A percentile compares a stretch with the other conserved stretches of the same genome.
phyloP scores from a whole-genome alignment of 2,888 invertebrate genomes.

The Pediacus dermestoides region DNA sequence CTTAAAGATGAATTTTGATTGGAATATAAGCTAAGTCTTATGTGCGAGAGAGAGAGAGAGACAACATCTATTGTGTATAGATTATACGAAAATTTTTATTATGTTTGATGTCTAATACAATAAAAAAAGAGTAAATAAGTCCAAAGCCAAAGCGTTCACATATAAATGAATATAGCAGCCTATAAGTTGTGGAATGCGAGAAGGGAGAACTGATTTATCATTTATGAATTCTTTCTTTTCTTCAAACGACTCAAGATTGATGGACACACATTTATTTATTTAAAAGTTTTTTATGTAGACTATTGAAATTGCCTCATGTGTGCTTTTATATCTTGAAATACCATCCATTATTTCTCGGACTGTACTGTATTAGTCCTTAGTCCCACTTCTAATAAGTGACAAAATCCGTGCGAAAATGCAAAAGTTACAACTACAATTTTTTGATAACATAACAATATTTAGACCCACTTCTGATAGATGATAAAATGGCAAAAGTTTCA shows the following conservation, averaged over 20 bases:
- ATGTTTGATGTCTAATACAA: too few species aligned
- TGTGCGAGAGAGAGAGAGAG: too few species aligned
- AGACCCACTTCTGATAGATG: too few species aligned
- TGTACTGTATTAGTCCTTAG: too few species aligned
- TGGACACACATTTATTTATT: conserved; percentile 23
- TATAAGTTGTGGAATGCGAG: conserved; percentile 31
- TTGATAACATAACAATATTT: too few species aligned
- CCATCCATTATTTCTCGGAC: too few species aligned
- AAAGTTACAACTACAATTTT: too few species aligned
- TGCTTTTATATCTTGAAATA: conserved; percentile 6
- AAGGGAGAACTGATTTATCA: conserved; percentile 32
- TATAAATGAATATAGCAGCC: conserved; percentile 21
- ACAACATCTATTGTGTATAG: conserved; percentile 33
- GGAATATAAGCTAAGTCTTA: conserved; percentile 31
- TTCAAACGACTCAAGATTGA: conserved; percentile 34
- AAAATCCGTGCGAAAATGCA: too few species aligned
- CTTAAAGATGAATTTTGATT: conserved; percentile 36
- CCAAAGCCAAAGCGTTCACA: conserved; percentile 24
- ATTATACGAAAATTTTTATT: conserved; percentile 39
- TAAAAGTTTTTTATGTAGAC: conserved; percentile 2
- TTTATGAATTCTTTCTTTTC: conserved; percentile 25
- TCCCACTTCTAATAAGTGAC: too few species aligned
- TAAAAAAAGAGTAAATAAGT: conserved; percentile 30
- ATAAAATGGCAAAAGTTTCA: too few species aligned
- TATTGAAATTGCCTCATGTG: conserved; percentile 8